Base-by-base conservation (phyloP, 2,797 vertebrate genomes). In the Tokudaia muenninki region DNA sequence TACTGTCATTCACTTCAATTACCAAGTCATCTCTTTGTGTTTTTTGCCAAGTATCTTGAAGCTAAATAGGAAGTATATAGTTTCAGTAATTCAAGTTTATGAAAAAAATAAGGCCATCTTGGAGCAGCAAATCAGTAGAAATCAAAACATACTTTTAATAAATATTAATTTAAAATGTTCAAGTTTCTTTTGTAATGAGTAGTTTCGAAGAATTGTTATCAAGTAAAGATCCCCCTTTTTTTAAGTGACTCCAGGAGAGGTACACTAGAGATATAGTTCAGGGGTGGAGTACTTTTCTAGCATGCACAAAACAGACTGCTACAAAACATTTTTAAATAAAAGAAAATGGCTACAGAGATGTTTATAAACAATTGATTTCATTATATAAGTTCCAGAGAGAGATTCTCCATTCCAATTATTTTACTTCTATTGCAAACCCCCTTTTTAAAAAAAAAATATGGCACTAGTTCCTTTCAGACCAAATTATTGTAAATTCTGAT, bases 71-170 rank as follows among this genome's bases (percentile, higher is more conserved):
- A 16, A 89, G 89, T 3, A 1, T 29, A 50, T 12, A 90, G 14
- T 61, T 22, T 84, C 19, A 6, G 16, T 77, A 79, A 91, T 50
- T 55, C 63, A 29, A 95, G 19, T 19, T 83, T 91, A 31, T 61
- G 65, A 92, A 93, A 50, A 65, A 95, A 41, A 41, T 41, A 75
- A 1, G 75, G 17, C 7, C 50, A 94, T 22, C 11, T 31, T 80
- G 10, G 86, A 79, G 91, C 78, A 93, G 41, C 19, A 83, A 63
- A 83, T 70, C 87, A 63, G 9, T 87, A 26, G 50, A 83, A 90
- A 44, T 92, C 50, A 92, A 96, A 95, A 7, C 14, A 67, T 65
- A 83, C 87, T 93, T 94, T 29, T 84, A 93, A n/a, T 94, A 91
- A 92, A 65, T 91, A 61, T 34, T 12, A 41, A 29, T 8, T 59